These are phyloP conservation scores for Helostoma temminkii DNA, from an alignment of 2,797 vertebrate genomes.

Conservation along the genomic window DNA sequence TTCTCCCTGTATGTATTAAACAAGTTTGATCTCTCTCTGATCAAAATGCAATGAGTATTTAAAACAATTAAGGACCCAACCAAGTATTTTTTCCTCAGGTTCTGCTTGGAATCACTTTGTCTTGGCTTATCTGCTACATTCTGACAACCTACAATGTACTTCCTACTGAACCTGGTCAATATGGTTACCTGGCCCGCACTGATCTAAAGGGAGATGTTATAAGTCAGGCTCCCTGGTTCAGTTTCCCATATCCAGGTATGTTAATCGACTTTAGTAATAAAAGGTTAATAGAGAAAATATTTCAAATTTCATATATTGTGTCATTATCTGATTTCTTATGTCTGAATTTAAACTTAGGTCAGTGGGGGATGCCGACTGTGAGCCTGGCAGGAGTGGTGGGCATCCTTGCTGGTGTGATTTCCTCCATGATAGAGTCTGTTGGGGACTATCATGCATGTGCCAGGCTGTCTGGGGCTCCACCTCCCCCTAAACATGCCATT, in stretches of 20 bases:
- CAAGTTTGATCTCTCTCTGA: neutral
- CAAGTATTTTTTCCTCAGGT: slow-evolving; percentile 83
- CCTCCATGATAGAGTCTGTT: slow-evolving; percentile 97
- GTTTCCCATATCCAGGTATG: slow-evolving; percentile 94
- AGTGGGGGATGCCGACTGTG: slow-evolving; percentile 94
- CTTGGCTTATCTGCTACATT: slow-evolving; percentile 92
- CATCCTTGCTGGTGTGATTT: slow-evolving; percentile 93
- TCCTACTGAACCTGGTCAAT: slow-evolving; percentile 82
- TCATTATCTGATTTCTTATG: slow-evolving; percentile 3
- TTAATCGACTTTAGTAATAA: neutral
- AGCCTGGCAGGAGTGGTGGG: slow-evolving; percentile 94
- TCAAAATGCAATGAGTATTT: neutral
- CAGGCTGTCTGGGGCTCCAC: slow-evolving; percentile 91
- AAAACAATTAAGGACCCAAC: neutral
- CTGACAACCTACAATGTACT: slow-evolving; percentile 88
- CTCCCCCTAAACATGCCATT: slow-evolving; percentile 92
- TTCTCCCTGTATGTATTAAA: slow-evolving; percentile 90
- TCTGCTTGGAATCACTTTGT: slow-evolving; percentile 91
- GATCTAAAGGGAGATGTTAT: slow-evolving; percentile 90
- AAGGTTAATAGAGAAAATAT: neutral
- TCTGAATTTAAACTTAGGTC: slow-evolving; percentile 82
- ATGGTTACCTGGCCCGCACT: slow-evolving; percentile 92
- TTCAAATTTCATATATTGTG: neutral
- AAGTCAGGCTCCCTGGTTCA: slow-evolving; percentile 90
- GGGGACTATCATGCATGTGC: slow-evolving; percentile 98